Evolutionary conservation across 1,140 invertebrate genomes (phyloP), one percentile per base, ranked within the genome.

Genomic region (Euura saliciscinereae): DNA sequence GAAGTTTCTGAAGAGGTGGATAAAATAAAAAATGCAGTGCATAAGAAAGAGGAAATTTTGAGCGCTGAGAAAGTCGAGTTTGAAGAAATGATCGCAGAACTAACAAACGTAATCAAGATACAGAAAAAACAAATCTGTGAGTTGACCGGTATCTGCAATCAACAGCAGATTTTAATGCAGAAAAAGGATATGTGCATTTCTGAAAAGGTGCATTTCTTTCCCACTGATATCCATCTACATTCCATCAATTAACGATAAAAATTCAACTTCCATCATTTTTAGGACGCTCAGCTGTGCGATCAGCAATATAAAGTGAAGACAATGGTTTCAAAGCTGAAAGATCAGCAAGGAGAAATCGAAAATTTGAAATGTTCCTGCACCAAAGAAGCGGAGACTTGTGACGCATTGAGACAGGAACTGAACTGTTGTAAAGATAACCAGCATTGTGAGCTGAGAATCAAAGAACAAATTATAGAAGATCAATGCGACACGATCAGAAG

Each of bases 381-480:
- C 1, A 71, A 80, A 59, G 78, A 79, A 73, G 68, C 64, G n/a
- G 74, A 74, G 13, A 44, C 28, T 13, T 78, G 74, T 68, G 28
- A 71, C 44, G 65, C 73, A 45, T 73, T 82, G 6, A 72, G 78
- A 72, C 69, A 75, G 44, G 76, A 80, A 73, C 68, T 82, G 45
- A 74, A 78, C 64, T 66, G 75, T 46, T 71, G 68, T n/a, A 78
- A 74, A 70, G 78, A 83, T 10, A 78, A 75, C 43, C 68, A 79
- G 68, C 76, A 71, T 66, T 83, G 74, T 59, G 79, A 81, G 66
- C 11, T 80, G 11, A 79, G 78, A 71, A 77, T 81, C 43, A 82
- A 83, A 68, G 79, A 82, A 8, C 80, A 81, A 68, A 82, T 83
- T 43, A 78, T 83, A 65, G 69, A 68, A 2, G 80, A 82, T 44